Conservation (phyloP, 2,113 vertebrate genomes). For the Aphelocoma coerulescens region DNA sequence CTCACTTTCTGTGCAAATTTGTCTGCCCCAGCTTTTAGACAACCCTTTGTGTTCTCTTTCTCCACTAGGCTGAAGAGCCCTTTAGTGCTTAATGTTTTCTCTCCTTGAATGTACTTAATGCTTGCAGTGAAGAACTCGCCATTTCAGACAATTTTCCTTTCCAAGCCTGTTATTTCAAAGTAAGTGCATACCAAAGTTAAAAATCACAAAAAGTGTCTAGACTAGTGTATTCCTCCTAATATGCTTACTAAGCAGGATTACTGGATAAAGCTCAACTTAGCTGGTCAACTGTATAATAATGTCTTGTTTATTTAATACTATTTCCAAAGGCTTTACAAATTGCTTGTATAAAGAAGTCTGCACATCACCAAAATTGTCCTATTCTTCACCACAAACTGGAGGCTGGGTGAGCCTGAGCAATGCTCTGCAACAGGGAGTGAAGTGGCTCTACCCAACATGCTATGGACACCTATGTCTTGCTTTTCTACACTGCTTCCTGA, state of each 20-base stretch:
- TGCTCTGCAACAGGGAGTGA: accelerated
- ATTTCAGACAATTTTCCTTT: constrained; percentile 54
- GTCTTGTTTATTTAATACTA: constrained; percentile 27
- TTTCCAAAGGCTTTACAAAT: constrained; percentile 28
- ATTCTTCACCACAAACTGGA: background rate
- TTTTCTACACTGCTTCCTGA: background rate
- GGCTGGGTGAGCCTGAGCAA: background rate
- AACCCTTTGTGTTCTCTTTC: background rate
- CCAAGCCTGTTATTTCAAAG: constrained; percentile 56
- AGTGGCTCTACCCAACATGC: accelerated
- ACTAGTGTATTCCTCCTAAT: background rate
- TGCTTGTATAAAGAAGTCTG: background rate
- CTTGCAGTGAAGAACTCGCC: background rate
- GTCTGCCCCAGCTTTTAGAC: background rate
- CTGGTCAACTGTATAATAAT: constrained; percentile 33
- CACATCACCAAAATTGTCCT: background rate
- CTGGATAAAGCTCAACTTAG: constrained; percentile 36
- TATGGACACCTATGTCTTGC: accelerated
- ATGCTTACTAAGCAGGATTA: constrained; percentile 33
- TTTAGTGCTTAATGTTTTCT: background rate
- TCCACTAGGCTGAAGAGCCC: background rate
- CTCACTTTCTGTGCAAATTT: background rate
- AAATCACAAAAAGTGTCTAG: constrained; percentile 52
- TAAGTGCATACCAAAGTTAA: constrained; percentile 36
- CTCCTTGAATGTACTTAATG: background rate